phyloP scores from a whole-genome alignment of 2,888 invertebrate genomes.

The Cecidostiba fungosa region DNA sequence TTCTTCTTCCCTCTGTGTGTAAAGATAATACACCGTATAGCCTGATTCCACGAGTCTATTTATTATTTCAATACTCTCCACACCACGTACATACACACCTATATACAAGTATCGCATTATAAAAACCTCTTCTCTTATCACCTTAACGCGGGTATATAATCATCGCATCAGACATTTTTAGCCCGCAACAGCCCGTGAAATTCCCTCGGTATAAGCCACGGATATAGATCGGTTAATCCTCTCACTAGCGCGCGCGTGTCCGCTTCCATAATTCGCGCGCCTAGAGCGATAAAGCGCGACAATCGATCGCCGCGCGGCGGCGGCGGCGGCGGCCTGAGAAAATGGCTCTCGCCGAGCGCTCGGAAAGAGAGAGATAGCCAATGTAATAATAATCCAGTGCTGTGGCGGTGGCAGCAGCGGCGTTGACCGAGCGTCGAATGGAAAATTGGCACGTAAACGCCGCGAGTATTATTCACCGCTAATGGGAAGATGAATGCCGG shows the following conservation, averaged over 20 bases:
- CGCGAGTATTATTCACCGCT: slow-evolving; percentile 74
- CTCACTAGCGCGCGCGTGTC: slow-evolving; percentile 15
- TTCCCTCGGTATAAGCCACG: not conserved
- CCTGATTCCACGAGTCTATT: too few species aligned
- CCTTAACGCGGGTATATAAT: not conserved
- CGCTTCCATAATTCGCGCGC: slow-evolving; percentile 50
- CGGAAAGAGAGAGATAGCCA: slow-evolving; percentile 31
- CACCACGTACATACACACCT: too few species aligned
- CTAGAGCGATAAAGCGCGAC: slow-evolving; percentile 45
- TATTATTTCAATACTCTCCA: not conserved
- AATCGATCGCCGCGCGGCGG: too few species aligned
- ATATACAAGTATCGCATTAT: too few species aligned
- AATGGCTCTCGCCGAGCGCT: slow-evolving; percentile 37
- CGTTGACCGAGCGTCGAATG: slow-evolving; percentile 67
- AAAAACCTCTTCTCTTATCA: not conserved
- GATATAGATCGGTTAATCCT: slow-evolving; percentile 37
- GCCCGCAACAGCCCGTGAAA: not conserved
- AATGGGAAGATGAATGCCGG: slow-evolving; percentile 74
- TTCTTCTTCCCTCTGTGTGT: not conserved
- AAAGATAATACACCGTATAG: not conserved
- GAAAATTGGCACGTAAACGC: slow-evolving; percentile 75
- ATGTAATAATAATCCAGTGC: slow-evolving; percentile 59
- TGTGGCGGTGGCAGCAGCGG: not conserved
- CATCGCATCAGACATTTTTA: not conserved
- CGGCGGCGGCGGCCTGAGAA: slow-evolving; percentile 52